A percentile compares a stretch with the other conserved stretches of the same genome.
These are phyloP conservation scores for Nesoenas mayeri DNA, from an alignment of 2,113 vertebrate species.

Conservation along the genomic window DNA sequence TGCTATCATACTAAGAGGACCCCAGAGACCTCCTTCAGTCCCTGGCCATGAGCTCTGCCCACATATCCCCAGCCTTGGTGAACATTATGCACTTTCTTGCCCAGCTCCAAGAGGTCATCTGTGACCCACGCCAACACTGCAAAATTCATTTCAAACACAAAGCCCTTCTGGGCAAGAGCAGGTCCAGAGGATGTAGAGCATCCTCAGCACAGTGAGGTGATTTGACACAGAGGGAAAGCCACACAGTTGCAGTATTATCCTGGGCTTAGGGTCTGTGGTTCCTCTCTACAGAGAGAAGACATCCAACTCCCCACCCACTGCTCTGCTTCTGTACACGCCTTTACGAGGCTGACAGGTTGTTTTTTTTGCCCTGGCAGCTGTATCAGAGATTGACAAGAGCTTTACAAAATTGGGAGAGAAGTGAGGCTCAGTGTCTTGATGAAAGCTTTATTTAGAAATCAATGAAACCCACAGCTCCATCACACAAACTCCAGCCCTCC, in stretches of 20 bases:
- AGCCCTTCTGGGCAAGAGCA: not conserved
- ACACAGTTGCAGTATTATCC: not conserved
- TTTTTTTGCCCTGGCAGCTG: not conserved
- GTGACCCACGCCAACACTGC: not conserved
- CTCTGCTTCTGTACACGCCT: not conserved
- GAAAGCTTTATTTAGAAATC: conserved; percentile 46
- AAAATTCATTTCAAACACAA: not conserved
- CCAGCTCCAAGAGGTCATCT: not conserved
- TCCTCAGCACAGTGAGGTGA: accelerated
- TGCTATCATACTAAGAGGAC: not conserved
- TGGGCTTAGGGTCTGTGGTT: not conserved
- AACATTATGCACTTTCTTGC: not conserved
- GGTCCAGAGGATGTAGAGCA: not conserved
- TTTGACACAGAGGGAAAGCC: not conserved
- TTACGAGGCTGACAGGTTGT: not conserved
- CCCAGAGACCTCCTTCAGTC: not conserved
- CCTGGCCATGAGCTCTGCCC: not conserved
- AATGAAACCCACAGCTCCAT: conserved; percentile 1
- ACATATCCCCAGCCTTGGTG: not conserved
- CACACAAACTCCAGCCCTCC: not conserved
- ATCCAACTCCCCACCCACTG: not conserved
- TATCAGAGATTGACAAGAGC: conserved; percentile 34
- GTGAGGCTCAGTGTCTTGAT: not conserved
- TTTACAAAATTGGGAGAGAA: conserved; percentile 21
- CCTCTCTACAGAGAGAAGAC: not conserved